Evolutionary conservation across 92 coral and sea anemone species (phyloP).

Genomic region (Umimayanthus kanabou): DNA sequence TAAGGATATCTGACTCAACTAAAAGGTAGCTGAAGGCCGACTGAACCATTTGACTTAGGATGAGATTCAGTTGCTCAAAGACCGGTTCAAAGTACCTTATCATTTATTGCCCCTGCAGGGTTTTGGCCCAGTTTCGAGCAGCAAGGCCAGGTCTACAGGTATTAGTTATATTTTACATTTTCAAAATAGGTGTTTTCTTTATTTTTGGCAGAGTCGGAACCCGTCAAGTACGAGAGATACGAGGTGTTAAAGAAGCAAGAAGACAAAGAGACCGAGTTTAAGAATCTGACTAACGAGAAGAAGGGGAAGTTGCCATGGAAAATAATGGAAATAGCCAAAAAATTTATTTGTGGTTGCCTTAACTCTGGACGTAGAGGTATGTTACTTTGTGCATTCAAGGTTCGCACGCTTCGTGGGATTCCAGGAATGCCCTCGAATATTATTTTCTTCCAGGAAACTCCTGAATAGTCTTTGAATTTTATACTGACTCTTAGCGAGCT

Average conservation of each 20-base stretch:
- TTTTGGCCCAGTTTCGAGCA: not conserved
- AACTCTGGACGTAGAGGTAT: not conserved
- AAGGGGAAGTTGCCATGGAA: constrained; percentile 7
- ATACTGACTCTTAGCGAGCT: no score
- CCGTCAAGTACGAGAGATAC: not conserved
- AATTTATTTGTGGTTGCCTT: not conserved
- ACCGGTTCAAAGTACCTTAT: not conserved
- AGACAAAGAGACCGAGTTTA: not conserved
- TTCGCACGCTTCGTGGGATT: not conserved
- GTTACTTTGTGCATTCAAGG: not conserved
- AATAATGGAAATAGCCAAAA: not conserved
- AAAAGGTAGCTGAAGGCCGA: no score
- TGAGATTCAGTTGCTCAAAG: no score
- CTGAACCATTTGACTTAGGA: no score
- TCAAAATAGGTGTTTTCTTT: not conserved
- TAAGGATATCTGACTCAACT: no score
- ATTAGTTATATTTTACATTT: not conserved
- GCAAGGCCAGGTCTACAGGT: not conserved
- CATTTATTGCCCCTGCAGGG: not conserved
- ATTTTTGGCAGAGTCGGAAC: not conserved
- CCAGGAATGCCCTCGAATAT: not conserved
- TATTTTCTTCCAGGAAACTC: no score
- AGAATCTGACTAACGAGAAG: not conserved
- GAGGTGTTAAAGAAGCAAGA: constrained; percentile 6
- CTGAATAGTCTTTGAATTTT: no score